A percentile compares a stretch with the other conserved stretches of the same genome.
Evolutionary conservation across 2,888 invertebrate species (phyloP).

Genomic region (Phlogophora meticulosa): DNA sequence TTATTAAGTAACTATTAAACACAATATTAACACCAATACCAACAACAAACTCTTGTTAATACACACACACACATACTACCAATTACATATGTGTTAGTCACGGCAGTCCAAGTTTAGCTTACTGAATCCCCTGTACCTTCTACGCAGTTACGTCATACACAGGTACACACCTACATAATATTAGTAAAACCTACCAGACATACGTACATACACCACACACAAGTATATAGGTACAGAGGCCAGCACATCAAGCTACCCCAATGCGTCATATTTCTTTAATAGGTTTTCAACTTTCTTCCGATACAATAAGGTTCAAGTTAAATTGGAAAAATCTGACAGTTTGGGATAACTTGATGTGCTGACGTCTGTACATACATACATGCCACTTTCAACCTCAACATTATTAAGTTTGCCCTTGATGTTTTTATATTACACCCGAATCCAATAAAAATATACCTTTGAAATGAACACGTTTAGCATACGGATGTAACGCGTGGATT

Average conservation of each 20-base stretch:
- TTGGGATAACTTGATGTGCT: no score
- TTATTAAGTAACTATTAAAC: no score
- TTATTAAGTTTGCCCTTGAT: conserved; percentile 65
- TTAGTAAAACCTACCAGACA: neutral
- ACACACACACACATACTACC: neutral
- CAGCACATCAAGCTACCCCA: no score
- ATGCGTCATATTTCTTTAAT: no score
- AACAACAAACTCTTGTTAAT: neutral
- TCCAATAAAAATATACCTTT: conserved; percentile 69
- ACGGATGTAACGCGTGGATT: conserved; percentile 40
- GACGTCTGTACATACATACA: conserved; percentile 1
- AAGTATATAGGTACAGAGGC: neutral
- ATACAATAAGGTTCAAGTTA: no score
- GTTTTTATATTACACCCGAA: conserved; percentile 65
- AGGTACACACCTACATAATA: neutral
- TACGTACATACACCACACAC: neutral
- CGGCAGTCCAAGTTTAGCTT: conserved; percentile 11
- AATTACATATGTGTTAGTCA: conserved; percentile 16
- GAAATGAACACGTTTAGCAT: conserved; percentile 64
- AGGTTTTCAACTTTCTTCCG: no score
- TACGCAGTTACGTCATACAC: conserved; percentile 10
- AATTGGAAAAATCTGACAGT: no score
- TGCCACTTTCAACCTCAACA: conserved; percentile 59
- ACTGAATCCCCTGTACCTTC: conserved; percentile 39
- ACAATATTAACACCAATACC: no score